Conservation (phyloP, 1,140 invertebrate genomes). For the Ladona fulva region DNA sequence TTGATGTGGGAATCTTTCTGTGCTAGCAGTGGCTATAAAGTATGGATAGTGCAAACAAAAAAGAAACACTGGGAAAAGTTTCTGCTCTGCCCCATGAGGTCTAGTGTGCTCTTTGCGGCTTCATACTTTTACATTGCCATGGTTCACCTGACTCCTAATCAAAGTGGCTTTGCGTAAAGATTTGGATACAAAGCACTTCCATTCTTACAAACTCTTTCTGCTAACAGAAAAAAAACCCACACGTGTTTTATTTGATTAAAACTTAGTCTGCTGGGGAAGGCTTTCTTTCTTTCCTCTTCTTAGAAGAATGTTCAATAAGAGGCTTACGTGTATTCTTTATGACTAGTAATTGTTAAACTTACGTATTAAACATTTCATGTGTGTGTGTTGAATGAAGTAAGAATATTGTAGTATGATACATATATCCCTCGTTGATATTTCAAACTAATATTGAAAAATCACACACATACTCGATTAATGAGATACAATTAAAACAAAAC, state of each 20-base stretch:
- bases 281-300: constrained; percentile 9
- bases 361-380: constrained; percentile 15
- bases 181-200: constrained; percentile 24
- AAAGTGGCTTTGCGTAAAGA: constrained; percentile 17
- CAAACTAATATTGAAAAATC: constrained; percentile 19
- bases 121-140: constrained; percentile 8
- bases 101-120: constrained; percentile 7
- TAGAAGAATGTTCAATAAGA: constrained; percentile 12
- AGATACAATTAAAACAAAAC: not conserved
- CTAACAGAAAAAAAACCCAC: constrained; percentile 15
- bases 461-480: constrained; percentile 18
- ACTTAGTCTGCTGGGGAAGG: constrained; percentile 11
- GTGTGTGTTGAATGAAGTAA: constrained; percentile 9
- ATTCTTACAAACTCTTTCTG: constrained; percentile 22
- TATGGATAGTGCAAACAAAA: constrained; percentile 9
- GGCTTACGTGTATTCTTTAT: constrained; percentile 17
- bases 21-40: constrained; percentile 9
- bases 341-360: constrained; percentile 17
- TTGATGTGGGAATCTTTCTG: constrained; percentile 5
- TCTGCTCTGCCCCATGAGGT: not conserved
- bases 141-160: constrained; percentile 16
- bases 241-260: constrained; percentile 4
- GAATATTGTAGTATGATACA: constrained; percentile 15
- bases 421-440: constrained; percentile 19
- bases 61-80: not conserved